Conservation (phyloP, 1,140 invertebrate genomes). For the Battus philenor region DNA sequence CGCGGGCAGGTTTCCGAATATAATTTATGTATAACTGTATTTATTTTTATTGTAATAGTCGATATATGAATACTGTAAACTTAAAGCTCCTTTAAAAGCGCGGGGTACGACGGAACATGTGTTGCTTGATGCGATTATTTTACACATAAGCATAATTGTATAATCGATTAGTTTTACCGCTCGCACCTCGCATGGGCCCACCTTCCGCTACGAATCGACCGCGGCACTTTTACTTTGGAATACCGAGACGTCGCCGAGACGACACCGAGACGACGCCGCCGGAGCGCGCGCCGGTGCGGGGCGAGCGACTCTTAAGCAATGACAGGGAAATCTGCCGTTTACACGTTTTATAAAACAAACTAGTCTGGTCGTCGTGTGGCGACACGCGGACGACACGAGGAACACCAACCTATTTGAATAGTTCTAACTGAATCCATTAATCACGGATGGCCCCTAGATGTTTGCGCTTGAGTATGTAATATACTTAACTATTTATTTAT, state of each 20-base stretch:
- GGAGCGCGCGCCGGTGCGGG: background rate
- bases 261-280: no score
- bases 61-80: constrained; percentile 14
- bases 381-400: constrained; percentile 35
- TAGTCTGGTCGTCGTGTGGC: constrained; percentile 35
- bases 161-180: constrained; percentile 14
- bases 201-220: background rate
- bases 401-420: constrained; percentile 55
- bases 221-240: background rate
- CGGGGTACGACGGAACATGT: constrained; percentile 2
- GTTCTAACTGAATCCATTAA: constrained; percentile 45
- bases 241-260: no score
- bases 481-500: constrained; percentile 71
- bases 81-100: constrained; percentile 7
- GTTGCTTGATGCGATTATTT: constrained; percentile 16
- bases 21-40: constrained; percentile 20
- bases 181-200: constrained; percentile 9
- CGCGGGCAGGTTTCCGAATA: constrained; percentile 56
- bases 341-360: constrained; percentile 24
- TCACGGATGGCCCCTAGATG: constrained; percentile 58
- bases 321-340: constrained; percentile 48
- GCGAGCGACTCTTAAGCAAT: constrained; percentile 4
- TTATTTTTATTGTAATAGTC: constrained; percentile 29
- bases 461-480: constrained; percentile 67
- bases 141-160: constrained; percentile 17